A percentile compares a stretch with the other conserved stretches of the same genome.
Conservation (phyloP, 2,797 vertebrate genomes). For the Platyrinchus mystaceus region DNA sequence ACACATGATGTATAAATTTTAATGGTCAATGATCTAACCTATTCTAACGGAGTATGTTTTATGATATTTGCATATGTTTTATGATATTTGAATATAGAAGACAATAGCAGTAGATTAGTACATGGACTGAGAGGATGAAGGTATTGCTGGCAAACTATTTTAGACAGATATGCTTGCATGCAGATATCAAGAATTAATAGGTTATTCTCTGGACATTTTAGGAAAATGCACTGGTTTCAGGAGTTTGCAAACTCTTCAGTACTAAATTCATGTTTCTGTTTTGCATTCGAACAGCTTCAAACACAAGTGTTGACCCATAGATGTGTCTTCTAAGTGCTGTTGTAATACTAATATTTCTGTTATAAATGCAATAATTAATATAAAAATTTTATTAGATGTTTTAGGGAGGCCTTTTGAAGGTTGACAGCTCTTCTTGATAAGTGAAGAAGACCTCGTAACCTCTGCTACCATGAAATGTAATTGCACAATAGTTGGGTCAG, state of each 20-base stretch:
- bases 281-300: background rate
- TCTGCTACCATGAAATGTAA: background rate
- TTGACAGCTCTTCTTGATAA: background rate
- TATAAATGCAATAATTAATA: background rate
- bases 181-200: background rate
- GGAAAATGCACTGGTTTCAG: background rate
- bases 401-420: background rate
- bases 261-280: background rate
- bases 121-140: background rate
- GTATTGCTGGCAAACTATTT: background rate
- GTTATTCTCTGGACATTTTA: background rate
- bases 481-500: background rate
- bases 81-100: background rate
- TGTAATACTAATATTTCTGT: background rate
- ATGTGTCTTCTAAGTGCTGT: background rate
- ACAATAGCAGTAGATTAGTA: background rate
- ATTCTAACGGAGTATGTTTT: background rate
- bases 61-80: background rate
- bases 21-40: background rate
- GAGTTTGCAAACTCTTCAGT: background rate
- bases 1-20: background rate
- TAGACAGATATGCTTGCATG: background rate
- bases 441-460: background rate
- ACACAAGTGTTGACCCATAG: background rate
- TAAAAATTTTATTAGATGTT: background rate